Evolutionary conservation across 2,888 invertebrate genomes (phyloP).

Genomic region (Macrophya annulata): DNA sequence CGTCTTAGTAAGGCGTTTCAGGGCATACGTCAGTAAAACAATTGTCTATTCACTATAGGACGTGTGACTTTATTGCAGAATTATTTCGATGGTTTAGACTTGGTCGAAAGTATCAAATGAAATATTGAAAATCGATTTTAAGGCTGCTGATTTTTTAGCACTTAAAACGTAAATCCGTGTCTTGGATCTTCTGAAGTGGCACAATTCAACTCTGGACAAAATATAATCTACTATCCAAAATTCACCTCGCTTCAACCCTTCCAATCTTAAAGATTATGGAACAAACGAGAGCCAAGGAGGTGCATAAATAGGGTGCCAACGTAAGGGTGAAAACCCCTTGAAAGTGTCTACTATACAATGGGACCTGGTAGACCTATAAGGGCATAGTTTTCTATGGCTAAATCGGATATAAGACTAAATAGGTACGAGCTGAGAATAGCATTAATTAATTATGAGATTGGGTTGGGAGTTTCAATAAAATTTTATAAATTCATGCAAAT

Average conservation of each 20-base stretch:
- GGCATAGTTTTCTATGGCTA: slow-evolving; percentile 46
- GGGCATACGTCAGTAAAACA: slow-evolving; percentile 66
- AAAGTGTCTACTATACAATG: slow-evolving; percentile 44
- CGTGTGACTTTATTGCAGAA: not conserved
- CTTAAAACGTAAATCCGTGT: not conserved
- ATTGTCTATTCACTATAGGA: slow-evolving; percentile 62
- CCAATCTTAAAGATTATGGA: slow-evolving; percentile 79
- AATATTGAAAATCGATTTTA: not conserved
- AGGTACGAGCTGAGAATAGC: slow-evolving; percentile 14
- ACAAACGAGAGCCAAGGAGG: slow-evolving; percentile 77
- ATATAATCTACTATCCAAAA: slow-evolving; percentile 26
- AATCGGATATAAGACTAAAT: slow-evolving; percentile 1
- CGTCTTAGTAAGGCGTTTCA: slow-evolving; percentile 65
- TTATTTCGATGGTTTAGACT: not conserved
- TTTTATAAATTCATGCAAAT: slow-evolving; percentile 35
- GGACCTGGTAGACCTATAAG: slow-evolving; percentile 28
- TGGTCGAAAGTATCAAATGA: not conserved
- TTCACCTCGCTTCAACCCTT: slow-evolving; percentile 72
- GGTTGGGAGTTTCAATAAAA: slow-evolving; percentile 4
- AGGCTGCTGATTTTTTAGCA: not conserved
- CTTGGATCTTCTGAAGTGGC: not conserved
- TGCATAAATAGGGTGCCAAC: slow-evolving; percentile 76
- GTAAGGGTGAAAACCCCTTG: slow-evolving; percentile 62
- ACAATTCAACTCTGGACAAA: slow-evolving; percentile 22
- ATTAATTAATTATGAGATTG: slow-evolving; percentile 43